Evolutionary conservation across 2,888 invertebrate species (phyloP), one percentile per base, ranked within the genome.

Genomic region (Venusia cambrica): DNA sequence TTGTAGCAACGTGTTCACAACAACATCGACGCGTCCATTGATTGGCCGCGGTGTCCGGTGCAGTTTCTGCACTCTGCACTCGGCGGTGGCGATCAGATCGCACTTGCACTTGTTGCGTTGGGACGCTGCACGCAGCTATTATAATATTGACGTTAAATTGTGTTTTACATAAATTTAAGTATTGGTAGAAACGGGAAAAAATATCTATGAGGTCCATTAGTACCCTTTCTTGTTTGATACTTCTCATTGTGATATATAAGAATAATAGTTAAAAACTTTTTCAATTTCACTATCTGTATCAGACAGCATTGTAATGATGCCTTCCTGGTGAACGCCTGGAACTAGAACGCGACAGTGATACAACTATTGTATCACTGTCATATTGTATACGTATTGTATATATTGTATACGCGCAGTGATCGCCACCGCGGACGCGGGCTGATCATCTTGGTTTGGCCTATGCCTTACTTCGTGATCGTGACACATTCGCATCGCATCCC

Each of bases 381-480:
- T n/a, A n/a, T n/a, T n/a, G n/a, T n/a, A n/a, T n/a, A n/a, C n/a
- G n/a, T n/a, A n/a, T n/a, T n/a, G n/a, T n/a, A n/a, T n/a, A n/a
- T n/a, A n/a, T n/a, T n/a, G n/a, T n/a, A n/a, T n/a, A 18, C 18
- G 7, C 18, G 7, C 8, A 6, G 18, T 18, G 4, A 6, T 7
- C 18, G 18, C 18, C 18, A 18, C 18, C 18, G 18, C 18, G 7
- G 18, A 7, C 18, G 18, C 18, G 18, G 7, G 18, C 18, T 7
- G 18, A 18, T 2, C 18, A 8, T 8, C 2, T 18, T 18, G 18
- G 18, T 18, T 18, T 18, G 18, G 18, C 16, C n/a, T n/a, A n/a
- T n/a, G n/a, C n/a, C n/a, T n/a, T n/a, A n/a, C n/a, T n/a, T n/a
- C n/a, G n/a, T n/a, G n/a, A n/a, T n/a, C n/a, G n/a, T n/a, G n/a